Evolutionary conservation across 2,113 vertebrate species (phyloP).

Genomic region (Seriola quinqueradiata): DNA sequence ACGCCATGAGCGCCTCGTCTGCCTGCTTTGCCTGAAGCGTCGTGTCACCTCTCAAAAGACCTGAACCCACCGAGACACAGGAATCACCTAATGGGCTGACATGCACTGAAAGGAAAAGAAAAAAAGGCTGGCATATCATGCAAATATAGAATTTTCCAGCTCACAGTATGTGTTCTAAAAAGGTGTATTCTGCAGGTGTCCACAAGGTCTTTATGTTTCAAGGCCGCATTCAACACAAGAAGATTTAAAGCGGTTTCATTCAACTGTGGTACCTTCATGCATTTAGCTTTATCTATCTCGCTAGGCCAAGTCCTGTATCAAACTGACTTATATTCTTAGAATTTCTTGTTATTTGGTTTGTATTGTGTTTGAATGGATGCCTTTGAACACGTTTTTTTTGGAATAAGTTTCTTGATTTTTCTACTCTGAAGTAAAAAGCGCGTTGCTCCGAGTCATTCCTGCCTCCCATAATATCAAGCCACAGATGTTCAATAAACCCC

Average conservation of each 20-base stretch:
- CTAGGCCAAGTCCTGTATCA: too few species aligned
- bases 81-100: conserved; percentile 51
- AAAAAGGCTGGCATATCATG: conserved; percentile 21
- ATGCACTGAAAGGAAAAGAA: conserved; percentile 6
- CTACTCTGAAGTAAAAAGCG: not conserved
- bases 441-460: conserved; percentile 7
- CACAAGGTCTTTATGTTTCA: conserved; percentile 14
- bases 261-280: too few species aligned
- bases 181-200: conserved; percentile 45
- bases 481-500: conserved; percentile 6
- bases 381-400: not conserved
- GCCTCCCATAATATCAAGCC: conserved; percentile 11
- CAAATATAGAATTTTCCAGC: conserved; percentile 53
- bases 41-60: conserved; percentile 69
- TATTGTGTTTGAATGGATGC: not conserved
- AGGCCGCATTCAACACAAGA: conserved; percentile 6
- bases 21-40: conserved; percentile 65
- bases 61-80: conserved; percentile 53
- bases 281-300: too few species aligned
- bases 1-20: conserved; percentile 48
- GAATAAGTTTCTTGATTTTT: conserved; percentile 14
- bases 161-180: not conserved
- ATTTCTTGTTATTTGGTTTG: not conserved
- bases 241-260: too few species aligned
- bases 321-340: too few species aligned